Base-by-base conservation (phyloP, 92 coral and sea anemone species). In the Desmophyllum pertusum region DNA sequence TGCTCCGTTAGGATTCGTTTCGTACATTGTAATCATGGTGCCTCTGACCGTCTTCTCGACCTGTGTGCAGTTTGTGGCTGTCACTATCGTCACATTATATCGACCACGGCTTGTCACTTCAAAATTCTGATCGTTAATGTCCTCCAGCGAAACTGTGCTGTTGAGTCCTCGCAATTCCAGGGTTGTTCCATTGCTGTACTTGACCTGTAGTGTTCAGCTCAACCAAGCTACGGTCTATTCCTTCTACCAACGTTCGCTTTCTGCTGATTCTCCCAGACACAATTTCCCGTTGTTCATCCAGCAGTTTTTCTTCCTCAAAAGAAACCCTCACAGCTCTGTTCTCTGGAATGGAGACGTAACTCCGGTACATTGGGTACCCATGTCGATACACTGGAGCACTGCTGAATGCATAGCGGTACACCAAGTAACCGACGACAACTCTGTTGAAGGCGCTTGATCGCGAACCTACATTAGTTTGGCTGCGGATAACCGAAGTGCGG, bases 361-460 rank as follows among this genome's bases (percentile, higher is more conserved):
- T 39, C 9, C 82, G 55, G 65, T 84, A 84, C 81, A 84, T 64
- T 2, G 87, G 81, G 75, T 84, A 84, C 13, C 82, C 87, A 18
- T 46, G 31, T 19, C 87, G 63, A 27, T 84, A 84, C 36, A 84
- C 75, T 11, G 81, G 81, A 65, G 87, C 87, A 21, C 27, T 63
- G 38, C 75, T 42, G 6, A 84, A 37, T 45, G 5, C 27, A 30
- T 75, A 84, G 18, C 64, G 52, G 35, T 37, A 29, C 40, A 76
- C 64, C 8, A 76, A 3, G 33, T 84, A 84, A 25, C 48, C 87
- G 23, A 66, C 25, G 5, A 75, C 31, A 36, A 36, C 82, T 48
- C 21, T 75, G 21, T 62, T 84, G 27, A 84, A 76, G n/a, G 64
- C 33, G 43, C 50, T 21, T 40, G 75, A 73, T 46, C 82, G 81